Percentiles rank a stretch among this genome's conserved stretches.
Conservation (phyloP, 2,888 invertebrate species). For the Xylophagus ater region DNA sequence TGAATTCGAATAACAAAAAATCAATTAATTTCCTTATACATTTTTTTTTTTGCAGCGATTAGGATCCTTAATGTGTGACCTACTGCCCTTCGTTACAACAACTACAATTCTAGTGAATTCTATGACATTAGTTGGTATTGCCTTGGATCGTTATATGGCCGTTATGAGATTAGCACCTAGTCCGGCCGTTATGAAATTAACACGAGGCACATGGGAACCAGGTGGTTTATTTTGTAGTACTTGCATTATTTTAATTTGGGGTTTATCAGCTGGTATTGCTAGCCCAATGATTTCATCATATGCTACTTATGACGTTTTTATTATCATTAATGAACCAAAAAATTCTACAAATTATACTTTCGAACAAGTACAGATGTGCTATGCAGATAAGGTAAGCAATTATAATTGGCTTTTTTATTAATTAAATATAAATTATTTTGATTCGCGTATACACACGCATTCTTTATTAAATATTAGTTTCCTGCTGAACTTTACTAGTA, state of each 20-base stretch:
- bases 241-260: constrained; percentile 34
- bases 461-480: too few species aligned
- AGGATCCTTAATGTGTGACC: constrained; percentile 41
- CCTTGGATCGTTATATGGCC: constrained; percentile 45
- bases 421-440: too few species aligned
- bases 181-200: too few species aligned
- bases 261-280: constrained; percentile 36
- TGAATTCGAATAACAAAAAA: background rate
- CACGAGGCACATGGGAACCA: constrained; percentile 40
- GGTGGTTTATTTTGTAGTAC: constrained; percentile 29
- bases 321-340: constrained; percentile 23
- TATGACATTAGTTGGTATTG: constrained; percentile 43
- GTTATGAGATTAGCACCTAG: constrained; percentile 38
- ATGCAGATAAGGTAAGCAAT: constrained; percentile 28
- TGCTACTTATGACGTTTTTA: constrained; percentile 24
- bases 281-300: constrained; percentile 39
- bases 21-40: background rate
- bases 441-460: too few species aligned
- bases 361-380: constrained; percentile 26
- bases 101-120: constrained; percentile 43
- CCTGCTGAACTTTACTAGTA: too few species aligned
- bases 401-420: too few species aligned
- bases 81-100: constrained; percentile 43
- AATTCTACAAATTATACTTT: constrained; percentile 11
- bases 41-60: constrained; percentile 32